phyloP scores from a whole-genome alignment of 2,797 vertebrate species.

The Ptychobarbus kaznakovi region DNA sequence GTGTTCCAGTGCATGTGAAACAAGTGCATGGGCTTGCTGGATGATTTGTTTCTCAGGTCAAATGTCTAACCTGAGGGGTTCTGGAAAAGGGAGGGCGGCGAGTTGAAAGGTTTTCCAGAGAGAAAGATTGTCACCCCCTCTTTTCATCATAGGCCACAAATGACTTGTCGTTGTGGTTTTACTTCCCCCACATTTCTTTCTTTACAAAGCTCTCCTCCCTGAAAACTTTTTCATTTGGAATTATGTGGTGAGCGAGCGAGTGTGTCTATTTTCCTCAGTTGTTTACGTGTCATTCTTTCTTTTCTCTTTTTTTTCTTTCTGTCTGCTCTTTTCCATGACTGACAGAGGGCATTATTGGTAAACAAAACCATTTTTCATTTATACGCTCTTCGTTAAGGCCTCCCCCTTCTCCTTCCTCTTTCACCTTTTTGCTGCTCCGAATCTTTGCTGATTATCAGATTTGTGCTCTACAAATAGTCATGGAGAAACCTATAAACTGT shows the following conservation, averaged over 20 bases:
- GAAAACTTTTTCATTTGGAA: conserved; percentile 52
- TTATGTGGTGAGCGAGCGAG: conserved; percentile 61
- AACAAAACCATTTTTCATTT: conserved; percentile 81
- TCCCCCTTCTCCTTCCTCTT: conserved; percentile 61
- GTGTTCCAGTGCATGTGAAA: conserved; percentile 11
- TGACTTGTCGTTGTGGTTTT: conserved; percentile 54
- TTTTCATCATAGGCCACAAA: conserved; percentile 51
- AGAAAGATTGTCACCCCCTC: conserved; percentile 31
- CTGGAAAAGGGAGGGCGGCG: conserved; percentile 66
- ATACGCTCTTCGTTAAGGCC: conserved; percentile 62
- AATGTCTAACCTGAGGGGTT: conserved; percentile 59
- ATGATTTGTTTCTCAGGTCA: background rate
- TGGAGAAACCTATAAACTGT: conserved; percentile 70
- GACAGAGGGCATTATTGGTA: conserved; percentile 89
- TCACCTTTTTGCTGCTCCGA: conserved; percentile 75
- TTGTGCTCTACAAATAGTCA: conserved; percentile 67
- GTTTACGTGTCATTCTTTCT: conserved; percentile 72
- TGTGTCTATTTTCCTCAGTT: conserved; percentile 76
- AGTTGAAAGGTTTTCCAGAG: conserved; percentile 11
- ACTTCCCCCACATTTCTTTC: conserved; percentile 49
- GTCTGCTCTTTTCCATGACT: conserved; percentile 84
- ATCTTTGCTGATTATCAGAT: conserved; percentile 64
- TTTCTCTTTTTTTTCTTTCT: conserved; percentile 70
- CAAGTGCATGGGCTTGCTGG: conserved; percentile 55
- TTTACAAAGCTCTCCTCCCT: conserved; percentile 37